Evolutionary conservation across 2,113 vertebrate genomes (phyloP), one percentile per base, ranked within the genome.

Genomic region (Pachypanchax playfairii): DNA sequence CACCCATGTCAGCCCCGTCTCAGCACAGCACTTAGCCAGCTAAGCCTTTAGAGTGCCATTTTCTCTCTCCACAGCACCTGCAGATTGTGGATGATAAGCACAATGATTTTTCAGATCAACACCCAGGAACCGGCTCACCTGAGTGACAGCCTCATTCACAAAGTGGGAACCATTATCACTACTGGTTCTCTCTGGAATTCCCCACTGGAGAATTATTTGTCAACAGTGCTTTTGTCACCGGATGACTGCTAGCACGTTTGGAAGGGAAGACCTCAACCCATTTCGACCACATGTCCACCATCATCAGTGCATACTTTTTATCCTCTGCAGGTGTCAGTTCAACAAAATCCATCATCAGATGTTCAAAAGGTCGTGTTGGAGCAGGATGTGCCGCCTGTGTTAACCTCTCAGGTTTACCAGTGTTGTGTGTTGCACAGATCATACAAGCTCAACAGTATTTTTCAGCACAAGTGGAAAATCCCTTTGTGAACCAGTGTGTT

Each of bases 321-420:
- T 21, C 21, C 12, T 46, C 43, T 2, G 3, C 3, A 1, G 21
- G 43, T 11, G 11, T 25, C 2, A 65, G 48, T 47, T 65, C 55
- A 12, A 41, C 48, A 20, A 73, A 73, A 36, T 51, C 52, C 52
- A 64, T 51, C 44, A 50, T 63, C 1, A 58, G 3, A 18, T 73
- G 70, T 31, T 50, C 41, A 18, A 65, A 65, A 3, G 54, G 54
- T 9, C 15, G 4, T 0, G 38, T 2, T 20, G 54, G 39, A 1
- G n/a, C 21, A 22, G 39, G 53, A 0, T 73, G 54, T 3, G 31
- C 41, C 0, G 31, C 41, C 1, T 28, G 29, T 31, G 33, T 15
- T 15, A 3, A 8, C 1, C n/a, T 2, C 5, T 2, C 8, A 0
- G 31, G 1, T 47, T 15, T 8, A 4, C 39, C 39, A 20, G 18